These are phyloP conservation scores for Muntiacus muntjak DNA, from an alignment of 2,113 vertebrate genomes.

Conservation along the genomic window DNA sequence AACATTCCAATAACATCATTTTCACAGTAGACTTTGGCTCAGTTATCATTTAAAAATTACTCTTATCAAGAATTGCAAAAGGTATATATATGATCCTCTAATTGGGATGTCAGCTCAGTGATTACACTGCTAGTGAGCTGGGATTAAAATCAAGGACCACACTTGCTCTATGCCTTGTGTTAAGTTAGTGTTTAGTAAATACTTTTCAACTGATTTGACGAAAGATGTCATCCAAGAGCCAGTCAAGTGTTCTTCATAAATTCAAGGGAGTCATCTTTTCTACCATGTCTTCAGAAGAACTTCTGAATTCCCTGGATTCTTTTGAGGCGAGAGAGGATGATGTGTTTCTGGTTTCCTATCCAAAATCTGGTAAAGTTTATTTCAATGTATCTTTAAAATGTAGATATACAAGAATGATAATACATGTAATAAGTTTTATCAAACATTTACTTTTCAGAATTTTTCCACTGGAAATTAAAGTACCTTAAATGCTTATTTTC, in stretches of 20 bases:
- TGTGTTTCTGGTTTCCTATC: slow-evolving; percentile 82
- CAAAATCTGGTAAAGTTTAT: slow-evolving; percentile 81
- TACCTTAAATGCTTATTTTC: neutral
- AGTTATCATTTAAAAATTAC: slow-evolving; percentile 53
- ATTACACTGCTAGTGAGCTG: neutral
- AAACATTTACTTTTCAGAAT: neutral
- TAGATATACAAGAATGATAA: neutral
- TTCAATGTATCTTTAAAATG: neutral
- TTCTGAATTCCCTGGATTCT: slow-evolving; percentile 75
- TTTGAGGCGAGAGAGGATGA: slow-evolving; percentile 83
- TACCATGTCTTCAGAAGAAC: slow-evolving; percentile 75
- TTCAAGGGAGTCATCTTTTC: slow-evolving; percentile 81
- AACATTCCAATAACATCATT: slow-evolving; percentile 44
- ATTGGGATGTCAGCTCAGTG: neutral
- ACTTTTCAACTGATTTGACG: neutral
- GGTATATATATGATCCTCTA: neutral
- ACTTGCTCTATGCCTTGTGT: neutral
- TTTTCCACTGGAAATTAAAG: neutral
- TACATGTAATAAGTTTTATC: neutral
- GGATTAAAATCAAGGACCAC: neutral
- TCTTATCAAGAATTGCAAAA: neutral
- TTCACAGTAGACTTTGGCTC: slow-evolving; percentile 49
- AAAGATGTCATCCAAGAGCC: slow-evolving; percentile 3
- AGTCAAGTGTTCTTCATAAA: slow-evolving; percentile 60
- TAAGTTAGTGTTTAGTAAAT: neutral